Base-by-base conservation (phyloP, 2,797 vertebrate species). In the Erpetoichthys calabaricus region DNA sequence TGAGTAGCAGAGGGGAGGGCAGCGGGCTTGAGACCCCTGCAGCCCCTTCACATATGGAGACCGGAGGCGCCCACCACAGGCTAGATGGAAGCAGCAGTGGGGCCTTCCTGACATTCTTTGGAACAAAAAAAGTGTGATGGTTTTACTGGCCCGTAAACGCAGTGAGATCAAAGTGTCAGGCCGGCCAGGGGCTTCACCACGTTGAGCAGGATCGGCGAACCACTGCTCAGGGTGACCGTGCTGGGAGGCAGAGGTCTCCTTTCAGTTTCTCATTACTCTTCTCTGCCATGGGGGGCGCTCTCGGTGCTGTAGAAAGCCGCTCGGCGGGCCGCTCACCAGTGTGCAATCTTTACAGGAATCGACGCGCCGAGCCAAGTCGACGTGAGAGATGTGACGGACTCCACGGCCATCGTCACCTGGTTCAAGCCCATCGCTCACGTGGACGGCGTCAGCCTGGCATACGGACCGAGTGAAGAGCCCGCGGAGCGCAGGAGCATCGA, bases 361-460 rank as follows among this genome's bases (percentile, higher is more conserved):
- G 96, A 99, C 47, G 86, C 89, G 44, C 96, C 96, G 5, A 88
- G 89, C 67, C 89, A 93, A 64, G 78, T 95, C 0, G 85, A 94
- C 8, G 85, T 90, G 9, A 90, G 80, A n/a, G 92, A 99, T 0
- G 77, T 98, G 63, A 95, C 91, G 0, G 96, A 97, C 75, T 89
- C 84, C 56, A 94, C 92, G 0, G 94, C 92, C 0, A 80, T 97
- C 53, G 77, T 98, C 72, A 95, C 92, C 0, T 99, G 96, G 94
- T 85, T 84, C 70, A 93, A 90, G 63, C 92, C 96, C 1, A 70
- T 92, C 64, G 92, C 96, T 5, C 75, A 83, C 53, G 88, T 99
- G 1, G 92, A 99, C 0, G 71, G 80, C 1, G 61, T 97, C 3
- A 90, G 82, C 6, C 64, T 99, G 59, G 89, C 83, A 0, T 98